A percentile compares a stretch with the other conserved stretches of the same genome.
Conservation (phyloP, 2,888 invertebrate species). For the Drosophila meridionalis region DNA sequence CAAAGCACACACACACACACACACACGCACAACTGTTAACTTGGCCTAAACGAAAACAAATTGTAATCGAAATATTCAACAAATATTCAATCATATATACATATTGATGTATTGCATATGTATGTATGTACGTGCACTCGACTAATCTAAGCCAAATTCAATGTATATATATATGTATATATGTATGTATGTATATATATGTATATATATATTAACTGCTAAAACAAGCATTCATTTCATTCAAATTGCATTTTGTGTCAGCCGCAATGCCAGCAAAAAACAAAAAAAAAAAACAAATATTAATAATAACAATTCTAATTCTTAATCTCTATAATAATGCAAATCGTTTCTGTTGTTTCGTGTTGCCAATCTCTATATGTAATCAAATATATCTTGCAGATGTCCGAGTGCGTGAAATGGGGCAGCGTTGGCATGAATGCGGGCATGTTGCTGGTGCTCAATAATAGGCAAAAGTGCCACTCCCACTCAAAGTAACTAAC, state of each 20-base stretch:
- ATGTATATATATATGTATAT: not conserved
- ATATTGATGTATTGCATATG: constrained; percentile 1
- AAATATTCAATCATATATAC: not conserved
- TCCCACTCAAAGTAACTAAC: constrained; percentile 67
- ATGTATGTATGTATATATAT: not conserved
- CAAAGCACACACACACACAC: constrained; percentile 30
- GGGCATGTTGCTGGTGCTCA: constrained; percentile 88
- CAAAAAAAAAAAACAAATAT: not conserved
- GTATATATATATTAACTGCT: not conserved
- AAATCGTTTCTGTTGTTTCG: constrained; percentile 3
- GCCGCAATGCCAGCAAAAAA: not conserved
- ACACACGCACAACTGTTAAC: constrained; percentile 1
- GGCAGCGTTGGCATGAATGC: constrained; percentile 90
- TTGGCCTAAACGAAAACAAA: constrained; percentile 28
- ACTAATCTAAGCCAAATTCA: constrained; percentile 16
- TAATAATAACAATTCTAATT: not conserved
- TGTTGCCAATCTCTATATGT: constrained; percentile 67
- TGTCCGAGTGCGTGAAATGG: constrained; percentile 90
- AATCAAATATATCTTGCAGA: constrained; percentile 86
- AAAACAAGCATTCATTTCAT: constrained; percentile 3
- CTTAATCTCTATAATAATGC: not conserved
- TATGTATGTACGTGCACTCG: constrained; percentile 2
- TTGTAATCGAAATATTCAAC: constrained; percentile 8
- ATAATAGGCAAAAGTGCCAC: constrained; percentile 82
- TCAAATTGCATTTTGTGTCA: constrained; percentile 32